A percentile compares a stretch with the other conserved stretches of the same genome.
Evolutionary conservation across 2,113 vertebrate genomes (phyloP).

Genomic region (Tachuris rubrigastra): DNA sequence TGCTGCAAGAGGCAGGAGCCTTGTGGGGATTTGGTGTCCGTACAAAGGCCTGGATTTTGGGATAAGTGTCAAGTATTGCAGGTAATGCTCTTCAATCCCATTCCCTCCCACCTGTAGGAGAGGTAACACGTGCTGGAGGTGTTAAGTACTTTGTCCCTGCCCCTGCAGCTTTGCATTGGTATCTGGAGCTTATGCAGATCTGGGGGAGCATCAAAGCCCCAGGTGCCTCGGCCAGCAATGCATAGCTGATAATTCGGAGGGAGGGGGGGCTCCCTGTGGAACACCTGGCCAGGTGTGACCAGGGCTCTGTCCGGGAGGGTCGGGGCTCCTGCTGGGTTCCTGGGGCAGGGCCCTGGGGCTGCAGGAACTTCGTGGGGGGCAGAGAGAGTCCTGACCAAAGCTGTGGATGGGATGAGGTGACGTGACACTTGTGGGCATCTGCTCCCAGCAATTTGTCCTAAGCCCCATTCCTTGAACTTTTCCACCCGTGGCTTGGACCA

Average conservation of each 20-base stretch:
- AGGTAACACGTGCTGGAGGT: slow-evolving; percentile 1
- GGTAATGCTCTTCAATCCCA: not conserved
- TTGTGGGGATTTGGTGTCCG: accelerated
- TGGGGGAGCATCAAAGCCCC: slow-evolving; percentile 29
- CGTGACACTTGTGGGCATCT: not conserved
- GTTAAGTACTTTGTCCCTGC: not conserved
- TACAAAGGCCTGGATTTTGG: not conserved
- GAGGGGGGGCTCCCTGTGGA: not conserved
- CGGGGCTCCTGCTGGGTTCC: not conserved
- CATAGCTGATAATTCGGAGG: not conserved
- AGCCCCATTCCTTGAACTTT: not conserved
- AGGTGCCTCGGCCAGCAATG: not conserved
- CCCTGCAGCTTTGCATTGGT: not conserved
- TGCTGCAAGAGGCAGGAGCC: not conserved
- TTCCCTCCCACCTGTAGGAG: not conserved
- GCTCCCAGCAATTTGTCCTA: not conserved
- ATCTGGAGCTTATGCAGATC: slow-evolving; percentile 51
- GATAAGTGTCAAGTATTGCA: not conserved
- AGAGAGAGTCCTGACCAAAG: not conserved
- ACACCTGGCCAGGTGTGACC: slow-evolving; percentile 21
- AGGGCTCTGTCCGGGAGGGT: not conserved
- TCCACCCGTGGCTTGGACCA: accelerated
- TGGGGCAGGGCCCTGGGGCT: not conserved
- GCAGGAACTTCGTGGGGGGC: not conserved
- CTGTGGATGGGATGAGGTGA: not conserved